A percentile compares a stretch with the other conserved stretches of the same genome.
Conservation (phyloP, 2,797 vertebrate genomes). For the Lateolabrax maculatus region DNA sequence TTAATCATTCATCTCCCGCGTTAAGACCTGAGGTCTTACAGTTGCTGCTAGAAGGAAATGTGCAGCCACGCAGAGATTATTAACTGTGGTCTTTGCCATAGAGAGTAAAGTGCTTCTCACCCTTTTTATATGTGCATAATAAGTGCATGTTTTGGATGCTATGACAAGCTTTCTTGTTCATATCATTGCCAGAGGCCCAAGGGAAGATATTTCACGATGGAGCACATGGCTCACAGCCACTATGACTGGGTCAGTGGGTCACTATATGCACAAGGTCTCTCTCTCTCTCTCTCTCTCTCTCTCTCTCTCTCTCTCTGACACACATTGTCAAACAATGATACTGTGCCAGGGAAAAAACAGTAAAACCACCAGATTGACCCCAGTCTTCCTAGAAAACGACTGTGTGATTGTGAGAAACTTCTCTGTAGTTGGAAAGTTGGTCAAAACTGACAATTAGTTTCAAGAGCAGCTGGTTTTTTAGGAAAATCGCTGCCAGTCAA, state of each 20-base stretch:
- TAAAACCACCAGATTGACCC: conserved; percentile 22
- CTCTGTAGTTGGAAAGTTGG: conserved; percentile 24
- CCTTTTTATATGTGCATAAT: not conserved
- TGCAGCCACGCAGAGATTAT: not conserved
- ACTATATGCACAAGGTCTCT: conserved; percentile 29
- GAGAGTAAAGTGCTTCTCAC: not conserved
- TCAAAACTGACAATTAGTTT: not conserved
- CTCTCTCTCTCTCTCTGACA: conserved; percentile 27
- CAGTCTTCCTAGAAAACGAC: conserved; percentile 24
- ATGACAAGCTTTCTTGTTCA: not conserved
- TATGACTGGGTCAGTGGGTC: conserved; percentile 49
- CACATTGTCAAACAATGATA: conserved; percentile 47
- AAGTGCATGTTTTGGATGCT: not conserved
- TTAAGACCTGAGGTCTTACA: not conserved
- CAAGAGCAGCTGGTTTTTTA: not conserved
- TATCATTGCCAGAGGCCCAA: not conserved
- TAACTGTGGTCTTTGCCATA: not conserved
- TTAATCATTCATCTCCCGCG: not conserved
- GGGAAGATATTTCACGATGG: conserved; percentile 9
- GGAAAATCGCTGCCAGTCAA: not conserved
- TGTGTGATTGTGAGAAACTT: conserved; percentile 5
- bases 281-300: conserved; percentile 10
- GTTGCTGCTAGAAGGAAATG: not conserved
- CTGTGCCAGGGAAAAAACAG: conserved; percentile 35
- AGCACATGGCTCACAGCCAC: conserved; percentile 21